Base-by-base conservation (phyloP, 2,888 invertebrate species). In the Bembecia ichneumoniformis region DNA sequence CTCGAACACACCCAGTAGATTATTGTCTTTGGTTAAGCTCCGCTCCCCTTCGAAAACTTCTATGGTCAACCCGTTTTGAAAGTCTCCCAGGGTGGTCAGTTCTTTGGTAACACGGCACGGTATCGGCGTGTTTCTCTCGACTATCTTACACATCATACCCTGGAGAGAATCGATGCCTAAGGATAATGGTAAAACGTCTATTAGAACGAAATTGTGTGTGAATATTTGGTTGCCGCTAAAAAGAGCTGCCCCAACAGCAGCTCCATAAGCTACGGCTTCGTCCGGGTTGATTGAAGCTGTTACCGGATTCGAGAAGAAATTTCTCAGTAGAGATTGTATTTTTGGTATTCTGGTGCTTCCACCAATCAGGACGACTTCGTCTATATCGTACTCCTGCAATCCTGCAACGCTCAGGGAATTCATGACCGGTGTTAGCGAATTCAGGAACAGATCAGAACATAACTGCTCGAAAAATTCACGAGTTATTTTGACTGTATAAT, bases 1-100 rank as follows among this genome's bases (percentile, higher is more conserved):
- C 20, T 80, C 71, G 11, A 83, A 76, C 40, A 65, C 66, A 2
- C 82, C 82, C 2, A 83, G 53, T 14, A 80, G 52, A 55, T 76
- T 75, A 50, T 82, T 82, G 55, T 82, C 74, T 59, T 66, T 71
- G 0, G 81, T 80, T 16, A 82, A 53, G 10, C 65, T 59, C 9
- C 82, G 58, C 56, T 83, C 82, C 0, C 82, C 82, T 63, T 83
- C 81, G 35, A 74, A 82, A 7, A 83, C 64, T 54, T 82, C 79
- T 20, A 83, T 82, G 0, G 75, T 76, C 76, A 82, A 77, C 10
- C 62, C 60, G 17, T 55, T 68, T 59, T 82, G 82, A 50, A 80
- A 68, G 49, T 82, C 80, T n/a, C 77, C 74, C 51, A 73, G 47
- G 0, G 82, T 81, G 0, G 80, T 77, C 1, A 82, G 55, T 47